Base-by-base conservation (phyloP, 2,888 invertebrate genomes). In the Drosophila barbarae region DNA sequence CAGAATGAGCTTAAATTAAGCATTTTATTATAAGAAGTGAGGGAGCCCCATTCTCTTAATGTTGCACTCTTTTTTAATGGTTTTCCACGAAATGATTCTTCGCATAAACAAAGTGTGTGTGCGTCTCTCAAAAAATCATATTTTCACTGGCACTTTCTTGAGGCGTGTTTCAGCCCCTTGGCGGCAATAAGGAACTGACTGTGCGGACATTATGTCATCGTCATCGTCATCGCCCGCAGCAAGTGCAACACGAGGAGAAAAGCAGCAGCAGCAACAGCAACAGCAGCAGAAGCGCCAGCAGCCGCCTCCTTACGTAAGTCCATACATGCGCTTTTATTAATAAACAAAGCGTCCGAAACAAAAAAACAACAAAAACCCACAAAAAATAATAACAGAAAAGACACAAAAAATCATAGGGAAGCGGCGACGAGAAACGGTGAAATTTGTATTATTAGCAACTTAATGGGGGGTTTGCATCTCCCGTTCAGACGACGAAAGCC, bases 231-330 rank as follows among this genome's bases (percentile, higher is more conserved):
- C 57, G 39, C 38, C 47, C 28, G 64, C 64, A 52, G 47, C 71
- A 70, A 69, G 70, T 58, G 69, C 67, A 65, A 65, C 58, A 15
- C 36, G 38, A 72, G 57, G 42, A 56, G 69, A 18, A 44, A 38
- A 59, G 61, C 71, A 50, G 28, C 56, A 70, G 56, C 64, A 64
- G 65, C 69, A 67, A 54, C 63, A 47, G 69, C 57, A 28, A 5
- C 30, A 56, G 54, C 71, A 32, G 41, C 41, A 42, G 41, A 23
- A 53, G 21, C 55, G 50, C 28, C 73, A 74, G 70, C 72, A 67
- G 83, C 75, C 53, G 76, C 69, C 72, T 78, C 68, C 78, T 84
- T 78, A 84, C 82, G 83, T 82, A 84, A 77, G 69, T 52, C 67
- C 34, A 73, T 60, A 67, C 77, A 67, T 81, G 84, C 78, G 77